phyloP scores from a whole-genome alignment of 2,113 vertebrate genomes.

The Paracanthobrama guichenoti region DNA sequence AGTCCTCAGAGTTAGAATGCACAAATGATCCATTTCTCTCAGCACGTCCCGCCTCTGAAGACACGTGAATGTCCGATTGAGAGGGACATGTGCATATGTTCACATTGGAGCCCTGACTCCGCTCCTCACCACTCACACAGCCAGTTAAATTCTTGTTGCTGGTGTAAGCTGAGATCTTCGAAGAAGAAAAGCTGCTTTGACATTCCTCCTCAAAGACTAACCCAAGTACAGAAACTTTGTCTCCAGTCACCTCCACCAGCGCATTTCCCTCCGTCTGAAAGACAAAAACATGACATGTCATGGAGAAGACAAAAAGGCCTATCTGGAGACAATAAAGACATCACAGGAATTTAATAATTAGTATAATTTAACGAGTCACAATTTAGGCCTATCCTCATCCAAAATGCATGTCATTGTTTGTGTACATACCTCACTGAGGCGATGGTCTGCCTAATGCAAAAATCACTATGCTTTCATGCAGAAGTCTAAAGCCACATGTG shows the following conservation, averaged over 20 bases:
- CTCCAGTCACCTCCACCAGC: slow-evolving; percentile 63
- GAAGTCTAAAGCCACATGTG: slow-evolving; percentile 59
- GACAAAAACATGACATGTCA: background rate
- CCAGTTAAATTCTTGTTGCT: slow-evolving; percentile 29
- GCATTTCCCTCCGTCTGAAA: slow-evolving; percentile 57
- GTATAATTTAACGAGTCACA: background rate
- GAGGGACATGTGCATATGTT: slow-evolving; percentile 45
- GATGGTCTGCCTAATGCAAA: slow-evolving; percentile 44
- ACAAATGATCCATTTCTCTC: slow-evolving; percentile 1
- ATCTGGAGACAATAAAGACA: too few species aligned
- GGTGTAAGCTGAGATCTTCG: slow-evolving; percentile 54
- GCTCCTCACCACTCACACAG: slow-evolving; percentile 12
- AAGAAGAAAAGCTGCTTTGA: slow-evolving; percentile 39
- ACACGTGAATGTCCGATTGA: slow-evolving; percentile 29
- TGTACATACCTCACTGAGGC: slow-evolving; percentile 69
- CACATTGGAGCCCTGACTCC: background rate
- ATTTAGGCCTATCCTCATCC: background rate
- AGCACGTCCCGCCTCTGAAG: slow-evolving; percentile 28
- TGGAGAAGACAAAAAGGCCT: background rate
- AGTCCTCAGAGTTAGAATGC: background rate
- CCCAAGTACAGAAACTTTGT: slow-evolving; percentile 26
- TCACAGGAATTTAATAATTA: background rate
- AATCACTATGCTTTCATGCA: slow-evolving; percentile 54
- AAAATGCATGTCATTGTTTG: background rate
- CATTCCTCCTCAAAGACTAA: slow-evolving; percentile 42